Conservation (phyloP, 2,113 vertebrate genomes). For the Elephas maximus region DNA sequence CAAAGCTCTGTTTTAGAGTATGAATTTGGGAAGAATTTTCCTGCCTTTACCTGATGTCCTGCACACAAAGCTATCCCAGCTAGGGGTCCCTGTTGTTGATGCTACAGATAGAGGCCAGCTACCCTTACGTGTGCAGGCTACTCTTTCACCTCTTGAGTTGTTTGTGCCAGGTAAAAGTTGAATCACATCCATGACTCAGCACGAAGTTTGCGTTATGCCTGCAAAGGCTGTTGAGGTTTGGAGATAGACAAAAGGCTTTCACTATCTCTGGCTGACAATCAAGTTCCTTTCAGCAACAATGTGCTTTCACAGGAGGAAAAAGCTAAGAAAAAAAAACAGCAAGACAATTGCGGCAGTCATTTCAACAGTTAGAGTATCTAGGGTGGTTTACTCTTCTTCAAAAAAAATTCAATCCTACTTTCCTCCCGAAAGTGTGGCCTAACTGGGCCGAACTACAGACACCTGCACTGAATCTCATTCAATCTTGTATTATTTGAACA, state of each 20-base stretch:
- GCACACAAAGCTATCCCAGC: not conserved
- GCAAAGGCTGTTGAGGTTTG: not conserved
- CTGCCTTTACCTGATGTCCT: not conserved
- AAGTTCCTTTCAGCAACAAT: conserved; percentile 37
- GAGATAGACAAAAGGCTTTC: conserved; percentile 1
- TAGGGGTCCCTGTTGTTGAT: not conserved
- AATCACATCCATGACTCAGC: not conserved
- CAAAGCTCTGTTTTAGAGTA: not conserved
- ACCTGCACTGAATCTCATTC: not conserved
- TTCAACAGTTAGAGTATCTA: not conserved
- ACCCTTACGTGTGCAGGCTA: too few species aligned
- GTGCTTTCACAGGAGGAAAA: not conserved
- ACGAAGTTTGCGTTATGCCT: not conserved
- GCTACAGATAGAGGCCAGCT: not conserved
- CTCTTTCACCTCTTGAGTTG: not conserved
- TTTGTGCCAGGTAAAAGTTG: not conserved
- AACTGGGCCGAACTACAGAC: not conserved
- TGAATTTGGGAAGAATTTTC: conserved; percentile 3
- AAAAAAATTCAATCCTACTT: not conserved
- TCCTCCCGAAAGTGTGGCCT: not conserved
- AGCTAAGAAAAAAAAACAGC: conserved; percentile 14
- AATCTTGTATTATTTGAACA: not conserved
- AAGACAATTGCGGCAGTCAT: not conserved
- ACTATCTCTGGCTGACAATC: conserved; percentile 10
- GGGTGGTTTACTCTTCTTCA: not conserved